phyloP scores from a whole-genome alignment of 2,113 vertebrate genomes.

The Plestiodon gilberti region DNA sequence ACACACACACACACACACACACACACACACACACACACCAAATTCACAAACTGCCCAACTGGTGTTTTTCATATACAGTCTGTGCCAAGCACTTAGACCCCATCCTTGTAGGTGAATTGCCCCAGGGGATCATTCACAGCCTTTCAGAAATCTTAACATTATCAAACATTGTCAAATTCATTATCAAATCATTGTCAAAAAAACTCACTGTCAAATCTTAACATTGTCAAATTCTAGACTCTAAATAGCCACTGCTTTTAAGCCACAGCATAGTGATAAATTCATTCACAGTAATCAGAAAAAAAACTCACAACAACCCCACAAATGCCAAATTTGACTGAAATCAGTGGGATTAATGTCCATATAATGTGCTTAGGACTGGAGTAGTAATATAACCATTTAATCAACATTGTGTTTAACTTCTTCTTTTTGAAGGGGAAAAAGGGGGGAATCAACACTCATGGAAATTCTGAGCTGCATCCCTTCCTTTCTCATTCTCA shows the following conservation, averaged over 20 bases:
- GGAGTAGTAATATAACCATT: conserved; percentile 13
- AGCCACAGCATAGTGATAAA: background rate
- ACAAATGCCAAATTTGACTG: background rate
- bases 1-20: too few relatives aligned
- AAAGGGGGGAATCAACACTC: conserved; percentile 32
- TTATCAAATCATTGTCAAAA: too few relatives aligned
- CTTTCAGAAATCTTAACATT: background rate
- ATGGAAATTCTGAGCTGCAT: conserved; percentile 60
- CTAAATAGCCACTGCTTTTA: background rate
- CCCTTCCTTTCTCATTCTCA: conserved; percentile 51
- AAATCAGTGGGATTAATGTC: background rate
- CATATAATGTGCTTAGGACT: background rate
- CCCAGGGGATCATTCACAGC: background rate
- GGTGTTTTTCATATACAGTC: background rate
- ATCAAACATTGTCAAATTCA: background rate
- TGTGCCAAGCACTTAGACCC: background rate
- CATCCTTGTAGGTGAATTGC: background rate
- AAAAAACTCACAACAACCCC: background rate
- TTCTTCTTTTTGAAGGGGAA: background rate
- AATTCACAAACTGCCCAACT: background rate
- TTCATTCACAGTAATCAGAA: background rate
- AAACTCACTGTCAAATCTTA: too few relatives aligned
- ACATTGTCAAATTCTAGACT: background rate
- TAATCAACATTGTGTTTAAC: conserved; percentile 9
- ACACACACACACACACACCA: too few relatives aligned